phyloP scores from a whole-genome alignment of 2,888 invertebrate species.

The Drosophila anceps region DNA sequence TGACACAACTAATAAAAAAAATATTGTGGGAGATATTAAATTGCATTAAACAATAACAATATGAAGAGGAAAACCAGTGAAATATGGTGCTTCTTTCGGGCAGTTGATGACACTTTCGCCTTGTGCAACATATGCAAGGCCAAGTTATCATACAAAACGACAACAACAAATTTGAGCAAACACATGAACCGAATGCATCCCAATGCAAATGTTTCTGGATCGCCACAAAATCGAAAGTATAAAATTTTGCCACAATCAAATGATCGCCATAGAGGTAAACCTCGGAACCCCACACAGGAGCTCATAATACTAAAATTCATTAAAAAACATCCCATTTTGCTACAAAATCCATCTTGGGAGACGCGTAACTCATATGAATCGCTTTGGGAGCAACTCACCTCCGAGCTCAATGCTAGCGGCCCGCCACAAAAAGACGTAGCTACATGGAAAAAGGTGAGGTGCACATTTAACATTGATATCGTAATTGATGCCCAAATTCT shows the following conservation, averaged over 20 bases:
- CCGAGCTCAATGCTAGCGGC: constrained; percentile 54
- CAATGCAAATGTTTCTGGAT: constrained; percentile 31
- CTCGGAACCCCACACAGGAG: constrained; percentile 64
- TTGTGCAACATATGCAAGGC: constrained; percentile 70
- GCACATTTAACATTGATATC: background rate
- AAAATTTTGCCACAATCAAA: constrained; percentile 39
- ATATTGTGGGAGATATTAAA: constrained; percentile 32
- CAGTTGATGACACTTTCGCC: constrained; percentile 66
- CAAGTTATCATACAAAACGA: constrained; percentile 68
- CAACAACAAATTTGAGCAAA: constrained; percentile 68
- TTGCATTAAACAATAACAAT: constrained; percentile 33
- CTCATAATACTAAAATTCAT: constrained; percentile 59
- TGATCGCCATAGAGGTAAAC: constrained; percentile 65
- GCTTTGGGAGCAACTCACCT: constrained; percentile 62
- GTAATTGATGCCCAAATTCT: background rate
- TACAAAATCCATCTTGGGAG: constrained; percentile 68
- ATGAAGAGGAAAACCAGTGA: constrained; percentile 71
- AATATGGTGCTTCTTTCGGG: constrained; percentile 68
- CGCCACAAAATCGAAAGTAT: constrained; percentile 45
- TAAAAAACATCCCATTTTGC: constrained; percentile 58
- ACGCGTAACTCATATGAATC: constrained; percentile 54
- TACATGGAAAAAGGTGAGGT: constrained; percentile 65
- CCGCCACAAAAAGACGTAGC: constrained; percentile 64
- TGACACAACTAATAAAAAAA: constrained; percentile 28
- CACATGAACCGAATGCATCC: constrained; percentile 72